Conservation (phyloP, 2,888 invertebrate genomes). For the Diabrotica balteata region DNA sequence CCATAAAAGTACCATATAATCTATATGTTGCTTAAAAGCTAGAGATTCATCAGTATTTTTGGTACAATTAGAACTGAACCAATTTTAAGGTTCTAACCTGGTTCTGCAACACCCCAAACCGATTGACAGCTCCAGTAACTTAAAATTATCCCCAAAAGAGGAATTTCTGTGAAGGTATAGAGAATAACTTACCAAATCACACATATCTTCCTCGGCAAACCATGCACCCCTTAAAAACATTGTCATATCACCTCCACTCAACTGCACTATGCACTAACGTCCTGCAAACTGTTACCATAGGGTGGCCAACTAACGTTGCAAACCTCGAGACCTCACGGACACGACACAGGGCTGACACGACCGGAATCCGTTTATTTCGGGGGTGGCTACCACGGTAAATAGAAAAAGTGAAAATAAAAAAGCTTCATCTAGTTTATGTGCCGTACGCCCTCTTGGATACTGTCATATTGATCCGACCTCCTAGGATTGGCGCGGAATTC, state of each 20-base stretch:
- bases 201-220: conserved; percentile 10
- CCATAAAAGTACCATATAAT: no score
- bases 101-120: no score
- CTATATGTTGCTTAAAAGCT: no score
- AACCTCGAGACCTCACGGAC: no score
- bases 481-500: conserved; percentile 57
- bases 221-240: conserved; percentile 21
- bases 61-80: no score
- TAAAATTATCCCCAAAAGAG: no score
- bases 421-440: conserved; percentile 38
- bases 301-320: conserved; percentile 6
- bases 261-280: conserved; percentile 29
- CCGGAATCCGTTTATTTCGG: conserved; percentile 7
- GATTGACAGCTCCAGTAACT: no score
- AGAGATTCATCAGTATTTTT: no score
- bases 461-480: conserved; percentile 57
- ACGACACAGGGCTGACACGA: conserved; percentile 9
- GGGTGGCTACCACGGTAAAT: conserved; percentile 3
- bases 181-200: conserved; percentile 16
- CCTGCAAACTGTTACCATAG: conserved; percentile 30
- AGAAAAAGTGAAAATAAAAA: conserved; percentile 19
- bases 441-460: conserved; percentile 45
- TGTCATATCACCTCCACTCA: conserved; percentile 37
- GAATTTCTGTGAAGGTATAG: background rate
- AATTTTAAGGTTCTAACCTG: no score